A percentile compares a stretch with the other conserved stretches of the same genome.
phyloP scores from a whole-genome alignment of 2,888 invertebrate genomes.

The Chorisops tibialis region DNA sequence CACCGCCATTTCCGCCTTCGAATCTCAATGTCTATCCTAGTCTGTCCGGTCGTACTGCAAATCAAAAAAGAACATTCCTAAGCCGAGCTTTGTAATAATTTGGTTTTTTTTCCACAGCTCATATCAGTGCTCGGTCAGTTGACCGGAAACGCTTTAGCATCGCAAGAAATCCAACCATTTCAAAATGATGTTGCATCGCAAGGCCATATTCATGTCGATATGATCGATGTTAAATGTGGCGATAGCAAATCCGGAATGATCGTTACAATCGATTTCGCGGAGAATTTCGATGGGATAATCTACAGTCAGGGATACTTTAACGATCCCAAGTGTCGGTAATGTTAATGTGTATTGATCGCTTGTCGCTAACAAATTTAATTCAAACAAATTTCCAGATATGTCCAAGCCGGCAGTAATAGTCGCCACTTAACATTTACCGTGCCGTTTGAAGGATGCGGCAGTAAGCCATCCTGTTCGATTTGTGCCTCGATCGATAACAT shows the following conservation, averaged over 20 bases:
- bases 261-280: constrained; percentile 63
- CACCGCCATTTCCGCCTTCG: too few species aligned
- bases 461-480: constrained; percentile 59
- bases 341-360: too few species aligned
- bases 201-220: constrained; percentile 56
- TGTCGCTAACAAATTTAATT: too few species aligned
- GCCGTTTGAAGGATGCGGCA: constrained; percentile 64
- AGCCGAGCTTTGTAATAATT: too few species aligned
- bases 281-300: constrained; percentile 64
- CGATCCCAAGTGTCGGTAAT: constrained; percentile 67
- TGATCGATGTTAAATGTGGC: constrained; percentile 61
- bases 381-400: constrained; percentile 60
- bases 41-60: too few species aligned
- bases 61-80: too few species aligned
- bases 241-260: constrained; percentile 55
- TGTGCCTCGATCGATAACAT: constrained; percentile 64
- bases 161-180: constrained; percentile 11
- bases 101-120: not conserved
- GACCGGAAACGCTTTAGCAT: constrained; percentile 16
- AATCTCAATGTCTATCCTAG: too few species aligned
- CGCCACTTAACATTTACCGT: constrained; percentile 61
- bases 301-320: constrained; percentile 68
- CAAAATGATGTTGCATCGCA: not conserved
- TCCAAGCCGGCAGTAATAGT: constrained; percentile 58
- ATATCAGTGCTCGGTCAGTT: constrained; percentile 11